Conservation (phyloP, 2,888 invertebrate genomes). For the Sphaeridia pumilis region DNA sequence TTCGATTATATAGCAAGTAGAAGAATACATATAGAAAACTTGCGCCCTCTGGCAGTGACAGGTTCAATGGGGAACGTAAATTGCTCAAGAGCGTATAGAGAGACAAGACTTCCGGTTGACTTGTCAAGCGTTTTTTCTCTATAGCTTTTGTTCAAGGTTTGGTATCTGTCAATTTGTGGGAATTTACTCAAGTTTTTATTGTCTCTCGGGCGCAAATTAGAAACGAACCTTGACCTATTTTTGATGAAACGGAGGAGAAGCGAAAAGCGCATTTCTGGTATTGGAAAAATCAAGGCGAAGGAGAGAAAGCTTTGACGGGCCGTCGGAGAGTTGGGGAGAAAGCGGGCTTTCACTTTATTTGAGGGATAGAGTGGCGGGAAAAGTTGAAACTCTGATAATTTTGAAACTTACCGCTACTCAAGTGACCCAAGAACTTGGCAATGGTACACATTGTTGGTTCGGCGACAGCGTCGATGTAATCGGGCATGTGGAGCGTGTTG, state of each 20-base stretch:
- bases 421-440: conserved; percentile 14
- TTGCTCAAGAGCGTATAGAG: too few relatives aligned
- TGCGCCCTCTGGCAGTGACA: too few relatives aligned
- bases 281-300: background rate
- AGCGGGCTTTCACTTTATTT: background rate
- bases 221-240: background rate
- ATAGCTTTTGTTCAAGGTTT: too few relatives aligned
- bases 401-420: conserved; percentile 16
- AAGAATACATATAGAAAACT: too few relatives aligned
- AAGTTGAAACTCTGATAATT: background rate
- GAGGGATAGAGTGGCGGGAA: background rate
- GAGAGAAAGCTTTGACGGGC: background rate
- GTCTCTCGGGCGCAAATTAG: too few relatives aligned
- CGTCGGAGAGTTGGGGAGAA: background rate
- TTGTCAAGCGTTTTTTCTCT: too few relatives aligned
- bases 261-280: background rate
- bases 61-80: too few relatives aligned
- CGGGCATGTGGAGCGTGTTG: conserved; percentile 12
- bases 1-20: too few relatives aligned
- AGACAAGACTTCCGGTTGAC: too few relatives aligned
- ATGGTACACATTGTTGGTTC: conserved; percentile 18
- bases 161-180: too few relatives aligned
- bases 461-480: conserved; percentile 8
- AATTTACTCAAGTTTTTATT: too few relatives aligned
- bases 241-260: background rate